Percentiles rank a stretch among this genome's conserved stretches.
Conservation (phyloP, 1,140 invertebrate genomes). For the Ridgeia piscesae region DNA sequence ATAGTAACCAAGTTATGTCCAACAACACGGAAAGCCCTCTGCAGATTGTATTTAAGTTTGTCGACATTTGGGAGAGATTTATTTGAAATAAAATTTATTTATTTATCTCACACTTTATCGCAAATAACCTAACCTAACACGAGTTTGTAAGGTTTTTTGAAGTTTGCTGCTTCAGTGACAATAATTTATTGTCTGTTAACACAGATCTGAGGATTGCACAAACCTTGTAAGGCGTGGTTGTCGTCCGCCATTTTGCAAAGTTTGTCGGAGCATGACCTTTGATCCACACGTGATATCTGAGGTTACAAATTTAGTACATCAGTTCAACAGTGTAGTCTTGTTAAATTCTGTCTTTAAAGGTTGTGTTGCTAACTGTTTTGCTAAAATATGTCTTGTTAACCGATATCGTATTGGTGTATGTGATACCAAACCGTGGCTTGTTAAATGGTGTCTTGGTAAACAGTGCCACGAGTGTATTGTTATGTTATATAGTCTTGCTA, state of each 20-base stretch:
- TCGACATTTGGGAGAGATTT: neutral
- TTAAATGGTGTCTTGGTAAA: too few species aligned
- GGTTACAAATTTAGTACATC: conserved; percentile 14
- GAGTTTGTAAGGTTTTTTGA: neutral
- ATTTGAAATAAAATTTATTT: neutral
- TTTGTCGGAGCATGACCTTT: conserved; percentile 86
- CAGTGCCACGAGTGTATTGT: too few species aligned
- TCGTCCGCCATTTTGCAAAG: conserved; percentile 79
- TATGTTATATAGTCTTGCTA: too few species aligned
- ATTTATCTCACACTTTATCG: neutral
- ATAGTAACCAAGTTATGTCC: neutral
- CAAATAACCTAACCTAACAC: conserved; percentile 24
- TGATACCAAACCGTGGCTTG: too few species aligned
- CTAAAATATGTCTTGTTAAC: too few species aligned
- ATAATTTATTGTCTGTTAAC: too few species aligned
- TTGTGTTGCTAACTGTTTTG: too few species aligned
- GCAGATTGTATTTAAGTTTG: neutral
- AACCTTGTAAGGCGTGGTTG: conserved; percentile 80
- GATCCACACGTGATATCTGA: conserved; percentile 65
- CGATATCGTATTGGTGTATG: too few species aligned
- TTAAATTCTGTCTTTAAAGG: too few species aligned
- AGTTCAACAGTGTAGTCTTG: neutral
- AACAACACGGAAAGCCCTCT: neutral
- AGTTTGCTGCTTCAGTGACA: too few species aligned
- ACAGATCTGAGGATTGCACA: too few species aligned